phyloP scores from a whole-genome alignment of 2,888 invertebrate species.

The Agrypnus murinus region DNA sequence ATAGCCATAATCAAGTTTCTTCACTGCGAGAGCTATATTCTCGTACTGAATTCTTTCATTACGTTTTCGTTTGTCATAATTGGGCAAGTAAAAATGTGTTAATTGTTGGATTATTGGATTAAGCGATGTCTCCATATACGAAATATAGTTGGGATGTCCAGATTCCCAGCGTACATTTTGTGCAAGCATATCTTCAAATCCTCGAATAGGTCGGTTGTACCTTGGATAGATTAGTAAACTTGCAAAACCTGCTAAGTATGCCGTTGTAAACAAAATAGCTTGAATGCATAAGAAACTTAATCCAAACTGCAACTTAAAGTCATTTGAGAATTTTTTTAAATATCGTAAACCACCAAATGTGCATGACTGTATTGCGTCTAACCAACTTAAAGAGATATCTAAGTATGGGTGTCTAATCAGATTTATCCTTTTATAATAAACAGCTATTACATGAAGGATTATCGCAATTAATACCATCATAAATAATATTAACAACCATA shows the following conservation, averaged over 20 bases:
- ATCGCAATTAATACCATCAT: not conserved
- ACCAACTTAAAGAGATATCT: not conserved
- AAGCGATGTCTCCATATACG: conserved; percentile 41
- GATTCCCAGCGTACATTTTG: conserved; percentile 53
- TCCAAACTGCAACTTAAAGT: conserved; percentile 14
- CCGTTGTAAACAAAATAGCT: conserved; percentile 37
- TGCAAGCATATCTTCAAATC: conserved; percentile 53
- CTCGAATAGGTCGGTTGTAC: conserved; percentile 34
- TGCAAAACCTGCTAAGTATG: conserved; percentile 45
- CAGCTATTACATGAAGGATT: conserved; percentile 20
- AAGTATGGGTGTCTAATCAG: conserved; percentile 24
- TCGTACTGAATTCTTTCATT: not conserved
- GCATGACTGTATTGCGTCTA: conserved; percentile 20
- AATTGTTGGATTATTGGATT: conserved; percentile 43
- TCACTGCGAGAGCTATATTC: not conserved
- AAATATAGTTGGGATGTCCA: not conserved
- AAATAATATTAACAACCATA: conserved; percentile 37
- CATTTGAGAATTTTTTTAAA: not conserved
- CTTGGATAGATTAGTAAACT: conserved; percentile 42
- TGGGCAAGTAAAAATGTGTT: conserved; percentile 5
- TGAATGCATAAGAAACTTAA: conserved; percentile 29
- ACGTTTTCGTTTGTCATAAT: not conserved
- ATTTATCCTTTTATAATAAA: not conserved
- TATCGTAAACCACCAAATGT: conserved; percentile 30
- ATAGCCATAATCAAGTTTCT: not conserved